These are phyloP conservation scores for Lasioglossum malachurum DNA, from an alignment of 2,888 invertebrate species.

Conservation along the genomic window DNA sequence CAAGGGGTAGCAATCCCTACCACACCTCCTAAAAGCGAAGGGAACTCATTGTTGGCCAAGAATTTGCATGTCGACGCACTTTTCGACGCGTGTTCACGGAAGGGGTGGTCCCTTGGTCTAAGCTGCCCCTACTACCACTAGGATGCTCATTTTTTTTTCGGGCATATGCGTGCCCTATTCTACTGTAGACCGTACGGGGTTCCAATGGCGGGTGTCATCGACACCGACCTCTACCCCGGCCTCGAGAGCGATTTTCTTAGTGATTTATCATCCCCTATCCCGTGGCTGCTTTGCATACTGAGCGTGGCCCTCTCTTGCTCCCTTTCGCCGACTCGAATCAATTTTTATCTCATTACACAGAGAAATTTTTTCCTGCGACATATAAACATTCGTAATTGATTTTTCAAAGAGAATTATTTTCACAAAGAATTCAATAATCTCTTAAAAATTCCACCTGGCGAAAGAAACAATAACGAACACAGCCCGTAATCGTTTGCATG, in stretches of 20 bases:
- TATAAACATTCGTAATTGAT: not conserved
- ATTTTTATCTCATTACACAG: not conserved
- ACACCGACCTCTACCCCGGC: constrained; percentile 57
- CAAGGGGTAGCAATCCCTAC: constrained; percentile 33
- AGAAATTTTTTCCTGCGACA: not conserved
- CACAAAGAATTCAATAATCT: too few relatives aligned
- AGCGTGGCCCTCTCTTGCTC: constrained; percentile 59
- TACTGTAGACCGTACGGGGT: constrained; percentile 56
- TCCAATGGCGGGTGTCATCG: constrained; percentile 63
- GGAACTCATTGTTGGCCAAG: constrained; percentile 73
- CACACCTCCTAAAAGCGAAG: constrained; percentile 6
- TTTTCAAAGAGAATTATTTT: too few relatives aligned
- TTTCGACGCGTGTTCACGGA: constrained; percentile 67
- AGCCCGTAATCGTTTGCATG: not conserved
- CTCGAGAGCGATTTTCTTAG: constrained; percentile 76
- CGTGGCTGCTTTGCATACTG: constrained; percentile 63
- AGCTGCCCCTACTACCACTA: constrained; percentile 28
- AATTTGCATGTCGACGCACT: constrained; percentile 79
- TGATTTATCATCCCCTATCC: constrained; percentile 77
- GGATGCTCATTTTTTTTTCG: constrained; percentile 61
- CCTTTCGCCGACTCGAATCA: constrained; percentile 29
- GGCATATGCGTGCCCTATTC: constrained; percentile 45
- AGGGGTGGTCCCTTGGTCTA: constrained; percentile 52
- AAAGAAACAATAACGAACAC: not conserved
- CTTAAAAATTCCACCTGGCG: not conserved